phyloP scores from a whole-genome alignment of 2,888 invertebrate genomes.

The Pegoplata infirma region DNA sequence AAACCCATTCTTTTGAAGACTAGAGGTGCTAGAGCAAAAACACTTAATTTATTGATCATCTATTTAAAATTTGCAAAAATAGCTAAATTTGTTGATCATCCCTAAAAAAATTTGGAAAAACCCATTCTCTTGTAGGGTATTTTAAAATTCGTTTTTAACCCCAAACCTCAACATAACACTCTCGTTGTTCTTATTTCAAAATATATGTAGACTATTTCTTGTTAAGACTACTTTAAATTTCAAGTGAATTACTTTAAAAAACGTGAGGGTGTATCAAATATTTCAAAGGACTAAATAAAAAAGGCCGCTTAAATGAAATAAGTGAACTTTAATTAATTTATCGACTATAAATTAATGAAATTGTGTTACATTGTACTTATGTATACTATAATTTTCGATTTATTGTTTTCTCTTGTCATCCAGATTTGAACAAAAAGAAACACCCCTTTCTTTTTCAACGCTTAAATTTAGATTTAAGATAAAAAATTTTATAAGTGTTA shows the following conservation, averaged over 20 bases:
- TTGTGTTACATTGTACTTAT: constrained; percentile 46
- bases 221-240: constrained; percentile 7
- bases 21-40: too few species aligned
- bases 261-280: constrained; percentile 59
- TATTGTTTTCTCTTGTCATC: constrained; percentile 16
- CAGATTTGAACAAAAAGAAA: not conserved
- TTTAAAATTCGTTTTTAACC: too few species aligned
- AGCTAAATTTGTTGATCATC: too few species aligned
- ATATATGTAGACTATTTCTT: not conserved
- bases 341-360: constrained; percentile 44
- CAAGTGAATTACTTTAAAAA: constrained; percentile 5
- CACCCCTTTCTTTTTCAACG: constrained; percentile 22
- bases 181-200: not conserved
- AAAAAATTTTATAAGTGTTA: constrained; percentile 32
- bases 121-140: too few species aligned
- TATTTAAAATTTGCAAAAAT: too few species aligned
- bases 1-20: too few species aligned
- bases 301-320: constrained; percentile 46
- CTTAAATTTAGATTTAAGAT: constrained; percentile 32
- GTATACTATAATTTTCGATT: constrained; percentile 32
- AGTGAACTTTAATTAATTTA: constrained; percentile 56
- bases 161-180: too few species aligned
- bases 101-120: too few species aligned
- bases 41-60: too few species aligned
- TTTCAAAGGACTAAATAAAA: constrained; percentile 48